Evolutionary conservation across 2,797 vertebrate genomes (phyloP), one percentile per base, ranked within the genome.

Genomic region (Coracias cyanogaster): DNA sequence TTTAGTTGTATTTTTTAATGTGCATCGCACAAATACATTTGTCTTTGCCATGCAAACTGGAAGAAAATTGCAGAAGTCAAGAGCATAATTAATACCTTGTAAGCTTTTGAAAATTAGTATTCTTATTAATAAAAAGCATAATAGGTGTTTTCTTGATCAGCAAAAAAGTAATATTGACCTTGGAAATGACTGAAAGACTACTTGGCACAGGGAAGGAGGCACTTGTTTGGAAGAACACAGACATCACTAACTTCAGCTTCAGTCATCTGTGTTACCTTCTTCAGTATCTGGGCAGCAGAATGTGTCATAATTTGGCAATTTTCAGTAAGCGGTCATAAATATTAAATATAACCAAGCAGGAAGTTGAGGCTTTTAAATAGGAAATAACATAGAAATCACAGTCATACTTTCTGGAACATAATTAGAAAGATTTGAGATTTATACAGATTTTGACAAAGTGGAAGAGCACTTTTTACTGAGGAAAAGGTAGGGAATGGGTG

Each of bases 61-160:
- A 97, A 91, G 93, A 95, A 85, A 97, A 95, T 72, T 94, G 52
- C 62, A 72, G 48, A 94, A 94, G 91, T 94, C 82, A 64, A 92
- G 89, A 82, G 60, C 45, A 66, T 86, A 97, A 94, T 89, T 93
- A 88, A n/a, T 94, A 81, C 69, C 58, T 89, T 91, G 65, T 90
- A 84, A 86, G n/a, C 77, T 93, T 78, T 45, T 49, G 55, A 89
- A 60, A 73, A 54, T 66, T 45, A 71, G 43, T 83, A 29, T 28
- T 69, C 14, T 62, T 90, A 4, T 29, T 69, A 58, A 55, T 76
- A 70, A 62, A 79, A 65, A 61, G 4, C 5, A 9, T 31, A 22
- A 13, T 35, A 64, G 77, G 3, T 20, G 10, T 61, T 15, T 66
- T 80, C 14, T 48, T 86, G 16, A 28, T 79, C 1, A 0, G 4